phyloP scores from a whole-genome alignment of 92 coral and sea anemone species.

The Epizoanthus rinbou region DNA sequence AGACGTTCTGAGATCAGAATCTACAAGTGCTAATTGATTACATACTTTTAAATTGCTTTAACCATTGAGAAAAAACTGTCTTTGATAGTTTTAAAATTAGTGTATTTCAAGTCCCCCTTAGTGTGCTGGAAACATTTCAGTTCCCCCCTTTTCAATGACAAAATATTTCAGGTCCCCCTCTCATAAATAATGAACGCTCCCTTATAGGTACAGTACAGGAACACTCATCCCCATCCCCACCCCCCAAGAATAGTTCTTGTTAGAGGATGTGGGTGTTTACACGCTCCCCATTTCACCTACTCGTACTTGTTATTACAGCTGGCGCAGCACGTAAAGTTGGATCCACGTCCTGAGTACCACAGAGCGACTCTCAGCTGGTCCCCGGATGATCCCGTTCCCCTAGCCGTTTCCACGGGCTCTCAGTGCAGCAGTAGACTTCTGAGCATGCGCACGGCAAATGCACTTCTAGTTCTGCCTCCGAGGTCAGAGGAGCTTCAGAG shows the following conservation, averaged over 20 bases:
- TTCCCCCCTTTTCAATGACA: too few relatives aligned
- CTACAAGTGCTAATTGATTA: too few relatives aligned
- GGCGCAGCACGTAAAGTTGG: conserved; percentile 65
- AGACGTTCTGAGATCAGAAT: too few relatives aligned
- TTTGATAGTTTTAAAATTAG: too few relatives aligned
- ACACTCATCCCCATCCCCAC: too few relatives aligned
- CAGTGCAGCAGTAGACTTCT: conserved; percentile 98
- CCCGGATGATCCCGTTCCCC: conserved; percentile 78
- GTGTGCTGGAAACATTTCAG: too few relatives aligned
- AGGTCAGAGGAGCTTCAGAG: conserved; percentile 63
- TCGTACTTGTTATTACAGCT: conserved; percentile 34
- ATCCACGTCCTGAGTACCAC: conserved; percentile 94
- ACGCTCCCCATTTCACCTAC: not conserved
- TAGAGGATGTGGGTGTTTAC: not conserved
- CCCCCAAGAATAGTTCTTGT: not conserved
- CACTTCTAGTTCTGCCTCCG: conserved; percentile 87
- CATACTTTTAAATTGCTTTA: too few relatives aligned
- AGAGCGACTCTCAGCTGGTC: conserved; percentile 89
- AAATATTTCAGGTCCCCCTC: too few relatives aligned
- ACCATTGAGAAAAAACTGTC: too few relatives aligned
- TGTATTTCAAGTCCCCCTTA: too few relatives aligned
- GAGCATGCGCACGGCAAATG: conserved; percentile 98
- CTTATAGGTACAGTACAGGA: too few relatives aligned
- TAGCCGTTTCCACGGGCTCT: conserved; percentile 91
- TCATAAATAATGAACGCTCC: too few relatives aligned